Conservation (phyloP, 1,140 invertebrate genomes). For the Leptopilina boulardi region DNA sequence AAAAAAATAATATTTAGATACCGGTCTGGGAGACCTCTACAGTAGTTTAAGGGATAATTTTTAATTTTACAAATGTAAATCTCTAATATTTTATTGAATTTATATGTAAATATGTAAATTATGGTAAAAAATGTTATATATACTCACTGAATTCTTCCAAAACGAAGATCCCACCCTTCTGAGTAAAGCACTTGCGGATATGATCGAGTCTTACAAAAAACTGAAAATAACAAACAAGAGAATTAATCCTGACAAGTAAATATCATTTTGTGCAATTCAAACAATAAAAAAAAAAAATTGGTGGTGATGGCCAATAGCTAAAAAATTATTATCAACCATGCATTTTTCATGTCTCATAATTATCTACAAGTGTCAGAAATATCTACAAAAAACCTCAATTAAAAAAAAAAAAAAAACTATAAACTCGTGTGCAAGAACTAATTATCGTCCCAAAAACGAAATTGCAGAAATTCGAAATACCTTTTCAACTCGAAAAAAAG, state of each 20-base stretch:
- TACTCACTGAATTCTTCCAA: conserved; percentile 99
- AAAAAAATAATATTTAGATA: too few species aligned
- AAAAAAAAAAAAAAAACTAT: too few species aligned
- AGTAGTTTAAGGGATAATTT: too few species aligned
- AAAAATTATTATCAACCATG: background rate
- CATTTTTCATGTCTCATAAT: background rate
- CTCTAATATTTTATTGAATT: too few species aligned
- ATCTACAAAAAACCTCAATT: background rate
- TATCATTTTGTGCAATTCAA: too few species aligned
- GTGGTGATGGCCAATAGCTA: background rate
- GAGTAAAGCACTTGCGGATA: conserved; percentile 99
- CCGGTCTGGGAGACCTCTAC: too few species aligned
- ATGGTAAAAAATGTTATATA: conserved; percentile 40
- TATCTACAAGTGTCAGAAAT: conserved; percentile 19
- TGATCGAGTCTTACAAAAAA: conserved; percentile 99
- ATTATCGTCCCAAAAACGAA: background rate
- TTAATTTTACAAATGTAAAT: too few species aligned
- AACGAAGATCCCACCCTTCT: conserved; percentile 99
- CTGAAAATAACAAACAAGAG: conserved; percentile 84
- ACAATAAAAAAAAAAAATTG: background rate
- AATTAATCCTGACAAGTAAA: background rate
- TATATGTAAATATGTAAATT: conserved; percentile 43
- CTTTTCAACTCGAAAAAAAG: background rate
- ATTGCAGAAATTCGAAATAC: background rate
- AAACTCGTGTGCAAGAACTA: background rate